phyloP scores from a whole-genome alignment of 2,888 invertebrate species.

The Nysson spinosus region DNA sequence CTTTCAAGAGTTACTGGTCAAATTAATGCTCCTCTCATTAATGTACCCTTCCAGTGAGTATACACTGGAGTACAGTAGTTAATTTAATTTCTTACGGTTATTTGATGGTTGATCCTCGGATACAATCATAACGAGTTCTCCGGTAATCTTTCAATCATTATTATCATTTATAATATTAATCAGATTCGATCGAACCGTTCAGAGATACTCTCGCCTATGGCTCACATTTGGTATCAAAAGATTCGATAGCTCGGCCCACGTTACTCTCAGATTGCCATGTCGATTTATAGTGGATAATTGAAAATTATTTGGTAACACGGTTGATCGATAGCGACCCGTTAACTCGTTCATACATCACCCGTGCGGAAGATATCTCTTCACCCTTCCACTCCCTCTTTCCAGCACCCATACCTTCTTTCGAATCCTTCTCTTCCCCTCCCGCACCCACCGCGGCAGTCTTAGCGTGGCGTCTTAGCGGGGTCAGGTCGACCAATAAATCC shows the following conservation, averaged over 20 bases:
- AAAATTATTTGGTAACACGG: conserved; percentile 74
- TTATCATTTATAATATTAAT: too few species aligned
- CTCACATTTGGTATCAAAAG: conserved; percentile 43
- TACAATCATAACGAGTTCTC: too few species aligned
- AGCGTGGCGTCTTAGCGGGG: conserved; percentile 71
- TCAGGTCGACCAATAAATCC: conserved; percentile 77
- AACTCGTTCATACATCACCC: conserved; percentile 74
- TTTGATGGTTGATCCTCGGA: too few species aligned
- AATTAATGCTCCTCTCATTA: too few species aligned
- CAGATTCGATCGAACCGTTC: too few species aligned
- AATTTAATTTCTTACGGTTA: too few species aligned
- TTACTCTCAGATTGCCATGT: conserved; percentile 36
- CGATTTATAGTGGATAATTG: conserved; percentile 71
- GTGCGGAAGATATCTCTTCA: conserved; percentile 34
- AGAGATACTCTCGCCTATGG: neutral
- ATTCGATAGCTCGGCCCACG: conserved; percentile 27
- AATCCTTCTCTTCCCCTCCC: conserved; percentile 27
- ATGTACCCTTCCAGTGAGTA: too few species aligned
- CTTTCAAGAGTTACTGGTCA: too few species aligned
- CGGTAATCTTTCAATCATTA: too few species aligned
- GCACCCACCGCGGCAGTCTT: conserved; percentile 36
- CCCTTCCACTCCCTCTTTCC: conserved; percentile 21
- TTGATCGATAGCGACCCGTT: conserved; percentile 73
- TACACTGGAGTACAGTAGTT: too few species aligned
- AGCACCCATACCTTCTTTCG: conserved; percentile 31